phyloP scores from a whole-genome alignment of 2,797 vertebrate species.

The Peromyscus melanophrys region DNA sequence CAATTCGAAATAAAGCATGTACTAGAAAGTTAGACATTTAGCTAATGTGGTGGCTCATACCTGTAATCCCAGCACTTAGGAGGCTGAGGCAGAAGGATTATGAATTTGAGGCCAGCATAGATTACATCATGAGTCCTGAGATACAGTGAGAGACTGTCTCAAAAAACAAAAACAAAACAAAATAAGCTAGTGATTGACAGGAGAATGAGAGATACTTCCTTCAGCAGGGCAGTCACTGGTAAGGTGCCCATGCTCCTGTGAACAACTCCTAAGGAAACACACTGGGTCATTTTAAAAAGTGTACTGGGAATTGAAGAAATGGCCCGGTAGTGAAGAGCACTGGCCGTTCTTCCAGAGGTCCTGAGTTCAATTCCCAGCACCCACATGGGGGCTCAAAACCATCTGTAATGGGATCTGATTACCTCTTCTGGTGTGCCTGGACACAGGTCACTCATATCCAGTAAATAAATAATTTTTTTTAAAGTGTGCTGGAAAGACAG shows the following conservation, averaged over 20 bases:
- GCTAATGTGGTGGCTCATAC: background rate
- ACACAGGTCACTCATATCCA: too few species aligned
- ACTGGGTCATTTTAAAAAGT: too few species aligned
- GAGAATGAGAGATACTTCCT: background rate
- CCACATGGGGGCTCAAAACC: too few species aligned
- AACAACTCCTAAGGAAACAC: background rate
- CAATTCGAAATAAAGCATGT: constrained; percentile 18
- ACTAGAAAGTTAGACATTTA: background rate
- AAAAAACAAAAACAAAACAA: background rate
- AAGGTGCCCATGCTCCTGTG: background rate
- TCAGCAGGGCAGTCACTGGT: background rate
- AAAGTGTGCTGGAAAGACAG: background rate
- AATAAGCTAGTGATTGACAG: background rate
- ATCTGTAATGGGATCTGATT: too few species aligned
- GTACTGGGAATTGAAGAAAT: too few species aligned
- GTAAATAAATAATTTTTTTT: too few species aligned
- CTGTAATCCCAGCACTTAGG: background rate
- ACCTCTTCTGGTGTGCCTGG: too few species aligned
- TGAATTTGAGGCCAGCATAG: background rate
- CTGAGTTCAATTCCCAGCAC: too few species aligned
- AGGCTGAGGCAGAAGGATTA: background rate
- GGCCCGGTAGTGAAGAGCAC: too few species aligned
- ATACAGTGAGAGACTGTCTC: background rate
- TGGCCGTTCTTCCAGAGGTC: too few species aligned
- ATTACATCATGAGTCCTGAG: background rate